These are phyloP conservation scores for Huso huso DNA, from an alignment of 2,797 vertebrate species.

Conservation along the genomic window DNA sequence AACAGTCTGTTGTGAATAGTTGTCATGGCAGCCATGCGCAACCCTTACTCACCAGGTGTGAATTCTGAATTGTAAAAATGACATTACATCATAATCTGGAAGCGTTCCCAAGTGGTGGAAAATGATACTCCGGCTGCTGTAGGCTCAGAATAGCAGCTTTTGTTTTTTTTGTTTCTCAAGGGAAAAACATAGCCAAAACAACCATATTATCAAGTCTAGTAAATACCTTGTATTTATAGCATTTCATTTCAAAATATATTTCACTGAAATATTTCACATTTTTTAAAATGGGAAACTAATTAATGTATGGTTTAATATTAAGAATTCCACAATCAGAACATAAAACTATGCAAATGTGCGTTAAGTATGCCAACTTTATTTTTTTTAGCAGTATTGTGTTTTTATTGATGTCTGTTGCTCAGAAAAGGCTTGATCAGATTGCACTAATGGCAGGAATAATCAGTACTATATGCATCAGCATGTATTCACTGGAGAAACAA, in stretches of 20 bases:
- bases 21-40: conserved; percentile 15
- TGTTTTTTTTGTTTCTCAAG: neutral
- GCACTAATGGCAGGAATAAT: too few relatives aligned
- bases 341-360: too few relatives aligned
- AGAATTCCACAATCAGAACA: too few relatives aligned
- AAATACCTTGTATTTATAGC: neutral
- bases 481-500: too few relatives aligned
- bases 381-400: too few relatives aligned
- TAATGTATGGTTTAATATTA: too few relatives aligned
- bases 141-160: conserved; percentile 25
- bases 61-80: conserved; percentile 25
- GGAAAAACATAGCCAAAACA: neutral
- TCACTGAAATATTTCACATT: neutral
- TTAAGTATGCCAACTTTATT: too few relatives aligned
- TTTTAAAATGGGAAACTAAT: neutral
- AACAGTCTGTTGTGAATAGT: conserved; percentile 15
- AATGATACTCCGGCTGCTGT: conserved; percentile 25
- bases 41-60: conserved; percentile 26
- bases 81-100: conserved; percentile 31
- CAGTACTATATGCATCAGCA: too few relatives aligned
- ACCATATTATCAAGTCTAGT: neutral
- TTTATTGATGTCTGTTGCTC: too few relatives aligned
- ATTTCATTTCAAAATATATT: neutral
- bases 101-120: conserved; percentile 20
- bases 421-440: too few relatives aligned